These are phyloP conservation scores for Seriola dumerili DNA, from an alignment of 2,113 vertebrate genomes.

Conservation along the genomic window DNA sequence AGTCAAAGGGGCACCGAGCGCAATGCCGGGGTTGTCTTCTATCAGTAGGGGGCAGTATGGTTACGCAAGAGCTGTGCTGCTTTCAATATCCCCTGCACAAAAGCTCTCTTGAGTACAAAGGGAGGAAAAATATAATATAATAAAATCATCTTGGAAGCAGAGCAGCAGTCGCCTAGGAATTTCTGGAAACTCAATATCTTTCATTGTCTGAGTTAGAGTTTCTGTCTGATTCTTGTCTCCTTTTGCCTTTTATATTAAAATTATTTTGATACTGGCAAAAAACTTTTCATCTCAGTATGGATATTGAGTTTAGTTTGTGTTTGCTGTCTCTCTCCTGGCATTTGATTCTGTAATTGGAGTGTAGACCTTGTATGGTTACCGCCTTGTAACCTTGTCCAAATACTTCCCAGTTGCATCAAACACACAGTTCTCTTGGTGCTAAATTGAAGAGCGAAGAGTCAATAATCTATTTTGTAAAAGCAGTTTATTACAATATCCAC, in stretches of 20 bases:
- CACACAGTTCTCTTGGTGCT: not conserved
- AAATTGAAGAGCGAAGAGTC: conserved; percentile 13
- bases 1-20: not conserved
- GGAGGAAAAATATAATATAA: conserved; percentile 72
- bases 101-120: conserved; percentile 53
- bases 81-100: conserved; percentile 36
- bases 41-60: conserved; percentile 78
- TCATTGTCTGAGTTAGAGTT: conserved; percentile 49
- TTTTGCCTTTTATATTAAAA: conserved; percentile 58
- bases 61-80: conserved; percentile 15
- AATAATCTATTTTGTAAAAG: conserved; percentile 17
- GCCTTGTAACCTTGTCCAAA: conserved; percentile 1
- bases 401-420: not conserved
- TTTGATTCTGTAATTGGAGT: conserved; percentile 49
- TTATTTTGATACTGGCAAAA: conserved; percentile 11
- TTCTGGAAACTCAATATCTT: conserved; percentile 72
- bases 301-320: conserved; percentile 39
- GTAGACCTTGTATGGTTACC: conserved; percentile 18
- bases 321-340: conserved; percentile 30
- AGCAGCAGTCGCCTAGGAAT: conserved; percentile 66
- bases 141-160: conserved; percentile 67
- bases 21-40: not conserved
- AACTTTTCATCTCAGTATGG: conserved; percentile 46
- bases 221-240: conserved; percentile 33
- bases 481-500: conserved; percentile 14